These are phyloP conservation scores for Synergus umbraculus DNA, from an alignment of 2,888 invertebrate genomes.

Conservation along the genomic window DNA sequence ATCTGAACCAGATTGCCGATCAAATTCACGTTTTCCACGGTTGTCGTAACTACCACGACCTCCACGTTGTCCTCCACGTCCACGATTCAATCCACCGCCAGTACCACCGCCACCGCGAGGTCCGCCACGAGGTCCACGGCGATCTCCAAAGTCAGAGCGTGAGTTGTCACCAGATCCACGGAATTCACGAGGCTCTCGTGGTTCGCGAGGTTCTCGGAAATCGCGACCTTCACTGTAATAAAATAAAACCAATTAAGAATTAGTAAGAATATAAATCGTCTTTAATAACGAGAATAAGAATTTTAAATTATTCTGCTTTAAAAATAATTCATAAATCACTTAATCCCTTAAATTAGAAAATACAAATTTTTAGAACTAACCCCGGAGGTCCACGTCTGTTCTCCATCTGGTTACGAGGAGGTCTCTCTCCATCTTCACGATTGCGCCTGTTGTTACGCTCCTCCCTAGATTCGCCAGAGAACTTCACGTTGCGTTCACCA, in stretches of 20 bases:
- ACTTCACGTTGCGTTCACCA: constrained; percentile 79
- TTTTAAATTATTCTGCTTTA: no score
- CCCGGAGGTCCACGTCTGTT: constrained; percentile 71
- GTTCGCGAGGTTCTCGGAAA: constrained; percentile 78
- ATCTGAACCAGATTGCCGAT: constrained; percentile 96
- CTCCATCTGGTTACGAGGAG: constrained; percentile 65
- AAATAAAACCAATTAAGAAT: constrained; percentile 57
- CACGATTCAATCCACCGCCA: constrained; percentile 73
- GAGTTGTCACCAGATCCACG: constrained; percentile 68
- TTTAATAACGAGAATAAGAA: neutral
- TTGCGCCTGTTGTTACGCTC: constrained; percentile 85
- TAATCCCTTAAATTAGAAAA: neutral
- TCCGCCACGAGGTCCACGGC: constrained; percentile 69
- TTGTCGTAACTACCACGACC: constrained; percentile 85
- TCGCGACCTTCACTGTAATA: constrained; percentile 70
- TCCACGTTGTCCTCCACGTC: constrained; percentile 74
- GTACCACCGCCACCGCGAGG: constrained; percentile 76
- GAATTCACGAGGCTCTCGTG: constrained; percentile 76
- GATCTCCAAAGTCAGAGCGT: constrained; percentile 66
- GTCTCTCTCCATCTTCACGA: constrained; percentile 79
- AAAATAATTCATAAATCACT: no score
- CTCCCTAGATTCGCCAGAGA: constrained; percentile 82
- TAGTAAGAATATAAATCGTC: neutral
- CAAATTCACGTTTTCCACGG: constrained; percentile 94
- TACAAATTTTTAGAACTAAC: constrained; percentile 58